These are phyloP conservation scores for Oxygymnocypris stewartii DNA, from an alignment of 2,113 vertebrate genomes.

Conservation along the genomic window DNA sequence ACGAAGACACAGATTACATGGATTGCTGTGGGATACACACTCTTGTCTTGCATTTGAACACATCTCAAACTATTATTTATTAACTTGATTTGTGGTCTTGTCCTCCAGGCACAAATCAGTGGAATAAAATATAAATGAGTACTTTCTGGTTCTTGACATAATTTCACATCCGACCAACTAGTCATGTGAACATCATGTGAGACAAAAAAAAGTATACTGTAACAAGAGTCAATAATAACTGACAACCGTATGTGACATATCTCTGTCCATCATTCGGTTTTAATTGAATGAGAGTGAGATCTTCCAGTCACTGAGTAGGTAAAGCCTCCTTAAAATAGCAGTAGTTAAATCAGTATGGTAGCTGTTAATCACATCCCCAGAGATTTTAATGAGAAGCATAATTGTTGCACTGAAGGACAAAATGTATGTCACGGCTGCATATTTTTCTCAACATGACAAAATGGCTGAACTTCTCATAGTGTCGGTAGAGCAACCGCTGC, in stretches of 20 bases:
- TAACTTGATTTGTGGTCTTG: background rate
- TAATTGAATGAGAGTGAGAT: slow-evolving; percentile 2
- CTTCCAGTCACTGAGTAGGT: background rate
- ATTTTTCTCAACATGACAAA: background rate
- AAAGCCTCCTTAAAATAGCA: background rate
- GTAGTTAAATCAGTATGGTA: slow-evolving; percentile 8
- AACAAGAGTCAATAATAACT: background rate
- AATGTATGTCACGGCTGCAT: background rate
- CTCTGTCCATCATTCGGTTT: background rate
- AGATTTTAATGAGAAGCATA: slow-evolving; percentile 19
- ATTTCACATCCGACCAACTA: background rate
- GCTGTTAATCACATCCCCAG: background rate
- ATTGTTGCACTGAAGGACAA: slow-evolving; percentile 9
- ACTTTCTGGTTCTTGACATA: slow-evolving; percentile 35
- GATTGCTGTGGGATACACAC: background rate
- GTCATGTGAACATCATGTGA: background rate
- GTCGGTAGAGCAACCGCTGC: background rate
- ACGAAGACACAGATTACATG: background rate
- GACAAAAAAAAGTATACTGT: background rate
- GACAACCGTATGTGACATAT: background rate
- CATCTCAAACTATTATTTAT: slow-evolving; percentile 36
- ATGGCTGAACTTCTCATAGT: background rate
- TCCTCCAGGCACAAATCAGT: slow-evolving; percentile 49
- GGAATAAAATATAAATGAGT: slow-evolving; percentile 48
- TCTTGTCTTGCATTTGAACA: background rate